Evolutionary conservation across 2,888 invertebrate genomes (phyloP), one percentile per base, ranked within the genome.

Genomic region (Andrena dorsata): DNA sequence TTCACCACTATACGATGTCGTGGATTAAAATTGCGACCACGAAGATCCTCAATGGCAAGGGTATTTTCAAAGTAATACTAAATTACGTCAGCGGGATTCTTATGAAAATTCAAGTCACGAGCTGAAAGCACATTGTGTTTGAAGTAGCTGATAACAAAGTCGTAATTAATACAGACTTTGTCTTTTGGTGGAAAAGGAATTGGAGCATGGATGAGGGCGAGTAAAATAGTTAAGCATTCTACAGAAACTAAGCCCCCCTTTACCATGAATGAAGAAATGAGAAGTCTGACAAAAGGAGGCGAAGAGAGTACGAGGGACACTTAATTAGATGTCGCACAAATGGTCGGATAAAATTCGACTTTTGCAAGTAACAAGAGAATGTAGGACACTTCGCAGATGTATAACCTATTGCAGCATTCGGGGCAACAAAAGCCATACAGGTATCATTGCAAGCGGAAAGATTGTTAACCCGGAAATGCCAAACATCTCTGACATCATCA

Each of bases 271-370:
- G 41, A 16, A 41, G 41, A 41, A 41, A 41, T 16, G 41, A 41
- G 41, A 41, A 41, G 16, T 41, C 41, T 41, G 16, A 41, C 41
- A 41, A 41, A 41, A 41, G 41, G 41, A 16, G 16, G 16, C 41
- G 16, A 41, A 16, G 41, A 41, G 16, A 41, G 16, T 41, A 41
- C 41, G 41, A 41, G 41, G 5, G 16, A 41, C 16, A 41, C 41
- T 41, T 41, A 41, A 16, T 41, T 41, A 16, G 41, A 41, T 16
- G 41, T 16, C 16, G 5, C 4, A 41, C 5, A 41, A 41, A 41
- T 16, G 16, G 16, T 13, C 41, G 69, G 69, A 79, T 77, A 60
- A 79, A 85, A 79, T 86, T 83, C 75, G 65, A 81, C 79, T 83
- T 78, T 81, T 73, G 64, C 56, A 51, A 60, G 65, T 77, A 77